Evolutionary conservation across 2,797 vertebrate species (phyloP).

Genomic region (Decapterus maruadsi): DNA sequence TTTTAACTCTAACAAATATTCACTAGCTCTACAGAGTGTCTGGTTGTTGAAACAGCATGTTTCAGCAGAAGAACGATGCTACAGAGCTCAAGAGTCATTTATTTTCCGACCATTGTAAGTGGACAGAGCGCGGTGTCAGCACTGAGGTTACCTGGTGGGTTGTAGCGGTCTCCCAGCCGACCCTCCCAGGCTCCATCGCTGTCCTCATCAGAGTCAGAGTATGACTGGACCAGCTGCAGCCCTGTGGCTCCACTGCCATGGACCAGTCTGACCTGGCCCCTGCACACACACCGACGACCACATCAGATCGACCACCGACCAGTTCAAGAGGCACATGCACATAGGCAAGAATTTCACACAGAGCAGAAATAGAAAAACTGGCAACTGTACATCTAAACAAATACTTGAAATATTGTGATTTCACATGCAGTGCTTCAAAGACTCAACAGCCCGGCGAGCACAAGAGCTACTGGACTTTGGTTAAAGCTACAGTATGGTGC

Average conservation of each 20-base stretch:
- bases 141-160: conserved; percentile 88
- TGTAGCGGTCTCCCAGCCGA: conserved; percentile 91
- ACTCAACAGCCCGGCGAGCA: not conserved
- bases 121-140: not conserved
- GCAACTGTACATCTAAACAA: not conserved
- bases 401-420: not conserved
- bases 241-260: conserved; percentile 92
- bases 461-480: not conserved
- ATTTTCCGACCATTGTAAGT: not conserved
- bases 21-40: not conserved
- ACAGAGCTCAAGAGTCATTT: not conserved
- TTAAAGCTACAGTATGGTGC: not conserved
- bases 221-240: conserved; percentile 92
- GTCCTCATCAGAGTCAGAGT: conserved; percentile 94
- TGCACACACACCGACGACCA: conserved; percentile 56
- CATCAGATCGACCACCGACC: not conserved
- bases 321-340: not conserved
- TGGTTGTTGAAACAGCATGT: not conserved
- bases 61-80: not conserved
- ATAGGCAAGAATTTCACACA: not conserved
- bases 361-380: not conserved
- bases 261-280: conserved; percentile 95
- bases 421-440: not conserved
- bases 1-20: not conserved
- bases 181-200: conserved; percentile 94